phyloP scores from a whole-genome alignment of 2,113 vertebrate species.

The Etheostoma cragini region DNA sequence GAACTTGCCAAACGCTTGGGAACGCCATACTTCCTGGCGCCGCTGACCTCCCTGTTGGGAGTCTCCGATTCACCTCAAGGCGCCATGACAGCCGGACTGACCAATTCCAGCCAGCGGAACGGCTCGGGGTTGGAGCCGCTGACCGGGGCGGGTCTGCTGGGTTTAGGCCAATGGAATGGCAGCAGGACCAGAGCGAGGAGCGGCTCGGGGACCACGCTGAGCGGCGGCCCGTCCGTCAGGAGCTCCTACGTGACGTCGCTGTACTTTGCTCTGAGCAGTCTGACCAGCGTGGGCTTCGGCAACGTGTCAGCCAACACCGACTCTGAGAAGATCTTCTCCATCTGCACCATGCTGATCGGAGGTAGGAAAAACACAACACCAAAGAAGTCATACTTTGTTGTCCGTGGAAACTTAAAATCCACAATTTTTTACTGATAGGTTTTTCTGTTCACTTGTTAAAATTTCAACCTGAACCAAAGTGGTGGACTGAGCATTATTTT shows the following conservation, averaged over 20 bases:
- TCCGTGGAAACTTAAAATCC: not conserved
- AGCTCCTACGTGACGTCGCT: conserved; percentile 88
- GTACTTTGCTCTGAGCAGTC: conserved; percentile 88
- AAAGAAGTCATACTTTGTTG: not conserved
- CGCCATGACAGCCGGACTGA: conserved; percentile 54
- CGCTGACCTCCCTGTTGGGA: conserved; percentile 77
- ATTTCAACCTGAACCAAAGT: too few relatives aligned
- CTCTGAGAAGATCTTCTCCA: conserved; percentile 89
- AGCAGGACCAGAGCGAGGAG: conserved; percentile 53
- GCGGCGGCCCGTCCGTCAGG: conserved; percentile 84
- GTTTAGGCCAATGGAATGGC: conserved; percentile 73
- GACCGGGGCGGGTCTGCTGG: conserved; percentile 43
- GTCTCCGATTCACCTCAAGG: conserved; percentile 68
- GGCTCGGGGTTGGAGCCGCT: conserved; percentile 58
- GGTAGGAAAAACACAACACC: conserved; percentile 70
- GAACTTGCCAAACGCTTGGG: conserved; percentile 86
- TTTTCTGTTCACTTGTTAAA: not conserved
- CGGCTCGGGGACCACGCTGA: conserved; percentile 67
- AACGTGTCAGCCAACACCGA: conserved; percentile 89
- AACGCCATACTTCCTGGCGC: conserved; percentile 83
- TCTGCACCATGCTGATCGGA: conserved; percentile 89
- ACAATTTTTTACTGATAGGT: not conserved
- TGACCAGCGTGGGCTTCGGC: conserved; percentile 88
- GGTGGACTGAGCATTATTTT: not conserved
- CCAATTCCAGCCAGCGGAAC: conserved; percentile 80